Conservation (phyloP, 2,113 vertebrate species). For the Stigmatopora argus region DNA sequence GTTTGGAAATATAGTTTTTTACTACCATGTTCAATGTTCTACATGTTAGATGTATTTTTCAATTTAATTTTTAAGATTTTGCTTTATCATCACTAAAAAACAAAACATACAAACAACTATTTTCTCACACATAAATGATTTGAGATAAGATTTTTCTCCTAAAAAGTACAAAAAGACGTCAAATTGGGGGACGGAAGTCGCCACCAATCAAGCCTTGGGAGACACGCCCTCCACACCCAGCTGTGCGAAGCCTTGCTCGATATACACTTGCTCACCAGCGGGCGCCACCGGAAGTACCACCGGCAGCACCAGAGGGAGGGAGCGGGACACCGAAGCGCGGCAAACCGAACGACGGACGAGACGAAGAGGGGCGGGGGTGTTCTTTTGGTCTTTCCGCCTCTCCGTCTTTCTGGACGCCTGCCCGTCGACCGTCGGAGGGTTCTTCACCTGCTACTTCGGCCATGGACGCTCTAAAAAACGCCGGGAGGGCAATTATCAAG, state of each 20-base stretch:
- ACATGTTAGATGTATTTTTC: too few relatives aligned
- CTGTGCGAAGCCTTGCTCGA: slow-evolving; percentile 10
- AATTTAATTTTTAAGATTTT: not conserved
- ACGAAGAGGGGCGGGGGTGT: not conserved
- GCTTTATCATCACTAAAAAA: not conserved
- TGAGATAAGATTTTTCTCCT: not conserved
- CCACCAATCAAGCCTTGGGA: slow-evolving; percentile 20
- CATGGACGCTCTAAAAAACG: slow-evolving; percentile 82
- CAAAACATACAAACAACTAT: not conserved
- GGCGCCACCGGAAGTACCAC: not conserved
- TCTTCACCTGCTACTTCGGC: slow-evolving; percentile 53
- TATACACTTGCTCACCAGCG: slow-evolving; percentile 13
- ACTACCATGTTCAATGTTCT: too few relatives aligned
- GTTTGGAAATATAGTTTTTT: too few relatives aligned
- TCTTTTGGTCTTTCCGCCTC: too few relatives aligned
- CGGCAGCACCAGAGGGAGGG: not conserved
- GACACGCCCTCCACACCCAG: slow-evolving; percentile 60
- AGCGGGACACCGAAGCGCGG: not conserved
- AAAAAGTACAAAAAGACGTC: not conserved
- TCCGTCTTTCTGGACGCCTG: not conserved
- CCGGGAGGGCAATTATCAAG: slow-evolving; percentile 81
- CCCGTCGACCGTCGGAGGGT: slow-evolving; percentile 26
- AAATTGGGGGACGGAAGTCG: not conserved
- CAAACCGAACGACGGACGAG: not conserved
- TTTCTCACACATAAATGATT: not conserved